These are phyloP conservation scores for Zaprionus kolodkinae DNA, from an alignment of 1,140 invertebrate genomes.

Conservation along the genomic window DNA sequence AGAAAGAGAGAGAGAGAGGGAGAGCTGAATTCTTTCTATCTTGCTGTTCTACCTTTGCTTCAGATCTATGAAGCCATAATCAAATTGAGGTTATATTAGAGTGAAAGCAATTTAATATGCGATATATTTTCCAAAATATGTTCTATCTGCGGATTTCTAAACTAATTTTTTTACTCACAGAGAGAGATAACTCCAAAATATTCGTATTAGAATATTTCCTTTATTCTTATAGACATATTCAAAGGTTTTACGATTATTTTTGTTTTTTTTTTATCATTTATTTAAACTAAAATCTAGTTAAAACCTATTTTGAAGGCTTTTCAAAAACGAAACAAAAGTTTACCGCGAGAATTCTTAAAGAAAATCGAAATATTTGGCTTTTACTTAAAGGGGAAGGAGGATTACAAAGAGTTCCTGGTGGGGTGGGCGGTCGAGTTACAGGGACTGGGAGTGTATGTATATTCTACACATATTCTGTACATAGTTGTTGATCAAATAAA, in stretches of 20 bases:
- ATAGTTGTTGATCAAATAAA: neutral
- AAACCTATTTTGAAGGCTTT: neutral
- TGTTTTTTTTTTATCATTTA: neutral
- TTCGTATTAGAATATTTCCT: neutral
- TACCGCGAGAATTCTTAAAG: neutral
- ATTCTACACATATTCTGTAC: neutral
- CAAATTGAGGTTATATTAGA: neutral
- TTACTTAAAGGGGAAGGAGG: neutral
- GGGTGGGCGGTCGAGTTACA: too few species aligned
- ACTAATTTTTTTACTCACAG: too few species aligned
- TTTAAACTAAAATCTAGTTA: constrained; percentile 5
- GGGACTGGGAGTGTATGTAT: neutral
- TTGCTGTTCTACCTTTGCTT: too few species aligned
- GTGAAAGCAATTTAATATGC: neutral
- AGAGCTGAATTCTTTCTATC: neutral
- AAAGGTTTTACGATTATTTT: neutral
- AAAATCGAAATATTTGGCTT: neutral
- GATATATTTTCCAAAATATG: too few species aligned
- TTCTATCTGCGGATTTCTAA: too few species aligned
- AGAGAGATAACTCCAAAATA: neutral
- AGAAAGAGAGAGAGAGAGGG: neutral
- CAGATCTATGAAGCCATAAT: neutral
- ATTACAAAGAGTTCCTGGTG: neutral
- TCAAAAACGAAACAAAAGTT: neutral
- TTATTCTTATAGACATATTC: constrained; percentile 6